Base-by-base conservation (phyloP, 1,140 invertebrate species). In the Pseudomyrmex sp. region DNA sequence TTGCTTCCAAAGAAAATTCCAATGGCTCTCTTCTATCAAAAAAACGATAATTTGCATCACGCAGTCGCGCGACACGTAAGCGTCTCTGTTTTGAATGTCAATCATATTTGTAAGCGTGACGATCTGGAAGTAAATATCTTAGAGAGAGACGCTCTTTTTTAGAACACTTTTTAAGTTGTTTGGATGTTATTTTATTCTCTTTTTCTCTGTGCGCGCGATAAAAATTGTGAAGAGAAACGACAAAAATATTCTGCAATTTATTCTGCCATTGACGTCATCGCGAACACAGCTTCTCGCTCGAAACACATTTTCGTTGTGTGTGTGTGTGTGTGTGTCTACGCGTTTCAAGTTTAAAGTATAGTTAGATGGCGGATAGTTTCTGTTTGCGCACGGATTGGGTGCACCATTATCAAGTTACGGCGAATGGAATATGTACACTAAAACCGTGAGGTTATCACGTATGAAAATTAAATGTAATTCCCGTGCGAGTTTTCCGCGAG, bases 381-480 rank as follows among this genome's bases (percentile, higher is more conserved):
- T 48, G 62, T 59, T 63, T 72, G 23, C 65, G 20, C 65, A n/a
- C 46, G n/a, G 18, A 56, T 66, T 26, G 15, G 52, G 10, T 2
- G 18, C 18, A 65, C 10, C 50, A 68, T 35, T 12, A 48, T 54
- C 1, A 50, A 77, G 56, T 80, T 63, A 61, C 63, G 46, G 20
- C 7, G n/a, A 58, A 56, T 48, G 5, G 13, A 35, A 18, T 65
- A 54, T 10, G 13, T 44, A 23, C 13, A 44, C 46, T 84, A 65
- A 35, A 84, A 86, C 46, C 20, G 54, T 26, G 56, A n/a, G 50
- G 20, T 74, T 56, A 50, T 10, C 48, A 23, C 13, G 18, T 54
- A 80, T 1, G 66, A 68, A 68, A 85, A 80, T 82, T 85, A 74
- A 86, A 80, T 56, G 52, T 35, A 35, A 35, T 35, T 72, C 52